A percentile compares a stretch with the other conserved stretches of the same genome.
Evolutionary conservation across 2,113 vertebrate genomes (phyloP).

Genomic region (Synchiropus splendidus): DNA sequence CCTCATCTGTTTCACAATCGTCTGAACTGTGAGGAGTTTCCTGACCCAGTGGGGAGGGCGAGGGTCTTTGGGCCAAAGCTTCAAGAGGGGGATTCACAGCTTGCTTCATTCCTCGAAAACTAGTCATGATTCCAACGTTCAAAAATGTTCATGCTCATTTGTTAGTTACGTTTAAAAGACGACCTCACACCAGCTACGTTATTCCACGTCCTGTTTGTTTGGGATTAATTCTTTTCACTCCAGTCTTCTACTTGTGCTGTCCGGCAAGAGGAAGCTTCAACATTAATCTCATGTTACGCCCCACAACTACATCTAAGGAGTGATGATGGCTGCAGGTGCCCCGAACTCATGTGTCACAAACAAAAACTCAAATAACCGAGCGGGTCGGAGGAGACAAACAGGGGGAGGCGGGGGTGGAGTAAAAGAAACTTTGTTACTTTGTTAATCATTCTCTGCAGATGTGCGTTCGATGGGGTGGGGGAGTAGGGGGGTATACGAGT

Average conservation of each 20-base stretch:
- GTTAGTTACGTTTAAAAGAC: conserved; percentile 49
- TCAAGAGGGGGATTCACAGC: conserved; percentile 59
- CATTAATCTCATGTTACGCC: conserved; percentile 20
- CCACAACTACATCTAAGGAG: conserved; percentile 42
- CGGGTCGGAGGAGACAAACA: conserved; percentile 45
- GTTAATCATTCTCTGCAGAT: conserved; percentile 77
- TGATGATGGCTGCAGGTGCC: conserved; percentile 41
- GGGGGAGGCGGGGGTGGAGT: conserved; percentile 61
- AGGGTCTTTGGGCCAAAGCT: conserved; percentile 64
- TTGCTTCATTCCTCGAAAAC: conserved; percentile 50
- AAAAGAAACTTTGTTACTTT: conserved; percentile 70
- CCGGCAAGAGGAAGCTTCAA: conserved; percentile 30
- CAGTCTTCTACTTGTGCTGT: conserved; percentile 36
- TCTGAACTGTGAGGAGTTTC: conserved; percentile 32
- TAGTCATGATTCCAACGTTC: conserved; percentile 41
- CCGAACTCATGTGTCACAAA: conserved; percentile 64
- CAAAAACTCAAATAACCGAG: conserved; percentile 66
- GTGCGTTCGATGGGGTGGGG: conserved; percentile 60
- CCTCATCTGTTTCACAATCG: conserved; percentile 5
- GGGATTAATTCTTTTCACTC: conserved; percentile 17
- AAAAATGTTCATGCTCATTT: conserved; percentile 53
- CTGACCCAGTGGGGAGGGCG: conserved; percentile 34
- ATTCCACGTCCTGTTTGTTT: conserved; percentile 40
- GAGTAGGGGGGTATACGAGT: conserved; percentile 30
- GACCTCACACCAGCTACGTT: conserved; percentile 44